Base-by-base conservation (phyloP, 2,888 invertebrate species). In the Thyatira batis region DNA sequence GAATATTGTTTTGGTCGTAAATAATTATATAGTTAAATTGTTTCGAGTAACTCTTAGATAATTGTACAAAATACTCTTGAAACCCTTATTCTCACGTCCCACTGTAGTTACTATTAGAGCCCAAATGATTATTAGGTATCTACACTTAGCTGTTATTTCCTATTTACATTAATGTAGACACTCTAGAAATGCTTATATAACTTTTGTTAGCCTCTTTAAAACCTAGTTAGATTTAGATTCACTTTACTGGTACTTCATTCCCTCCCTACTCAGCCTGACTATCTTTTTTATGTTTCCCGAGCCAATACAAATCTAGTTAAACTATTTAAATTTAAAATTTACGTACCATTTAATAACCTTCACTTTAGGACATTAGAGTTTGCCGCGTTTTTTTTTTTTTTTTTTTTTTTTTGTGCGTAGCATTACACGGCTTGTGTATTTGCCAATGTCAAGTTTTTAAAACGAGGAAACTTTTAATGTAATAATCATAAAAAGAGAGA, bases 11-110 rank as follows among this genome's bases (percentile, higher is more conserved):
- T 71, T 76, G 76, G 70, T 87, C 87, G 82, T 72, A 72, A 82
- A 81, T 67, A 83, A 77, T 85, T 27, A 8, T 27, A 76, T 84
- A 81, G 76, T 73, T 58, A 71, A 80, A 75, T 62, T 78, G 75
- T 75, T 69, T 66, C 61, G 60, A 48, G 65, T 78, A 83, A 73
- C 73, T 83, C 75, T 67, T 85, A 88, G 84, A 73, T 71, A 84
- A 82, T 78, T 89, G 88, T 89, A 87, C 78, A 88, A 88, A 86
- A 80, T 63, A 81, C 70, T 81, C 76, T 84, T 72, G 55, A 79
- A 87, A 78, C 90, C 89, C 90, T 90, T 89, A 84, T 86, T 84
- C 86, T 89, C 89, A 89, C 90, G 90, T 91, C 90, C 90, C 84
- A 82, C 80, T 66, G 80, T 89, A 90, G 89, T 75, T 60, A 73